These are phyloP conservation scores for Lasioglossum villosulum DNA, from an alignment of 2,888 invertebrate genomes.

Conservation along the genomic window DNA sequence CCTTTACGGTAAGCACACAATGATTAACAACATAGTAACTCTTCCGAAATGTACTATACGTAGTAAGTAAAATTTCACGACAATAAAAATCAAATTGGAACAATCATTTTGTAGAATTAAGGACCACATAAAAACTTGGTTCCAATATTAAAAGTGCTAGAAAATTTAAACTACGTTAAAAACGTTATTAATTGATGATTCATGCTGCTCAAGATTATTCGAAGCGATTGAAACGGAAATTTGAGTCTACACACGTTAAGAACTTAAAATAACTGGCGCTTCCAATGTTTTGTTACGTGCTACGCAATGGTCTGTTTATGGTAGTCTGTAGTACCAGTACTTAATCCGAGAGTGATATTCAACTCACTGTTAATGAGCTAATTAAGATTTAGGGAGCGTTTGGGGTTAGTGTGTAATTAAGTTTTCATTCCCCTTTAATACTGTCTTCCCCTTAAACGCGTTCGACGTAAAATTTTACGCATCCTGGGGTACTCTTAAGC, in stretches of 20 bases:
- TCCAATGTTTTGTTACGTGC: background rate
- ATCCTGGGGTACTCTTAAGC: background rate
- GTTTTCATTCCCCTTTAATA: constrained; percentile 10
- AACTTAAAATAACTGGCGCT: background rate
- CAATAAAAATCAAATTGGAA: no score
- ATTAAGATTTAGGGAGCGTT: constrained; percentile 14
- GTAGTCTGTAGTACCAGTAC: background rate
- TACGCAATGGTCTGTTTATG: background rate
- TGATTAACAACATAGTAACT: background rate
- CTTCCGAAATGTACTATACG: no score
- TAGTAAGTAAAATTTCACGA: no score
- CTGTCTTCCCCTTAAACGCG: background rate
- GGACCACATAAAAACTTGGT: background rate
- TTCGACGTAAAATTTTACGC: background rate
- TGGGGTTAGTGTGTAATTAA: constrained; percentile 1
- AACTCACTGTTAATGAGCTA: background rate
- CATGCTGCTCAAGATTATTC: background rate
- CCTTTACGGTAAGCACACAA: background rate
- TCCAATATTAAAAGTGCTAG: background rate
- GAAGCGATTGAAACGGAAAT: background rate
- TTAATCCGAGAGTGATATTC: constrained; percentile 1
- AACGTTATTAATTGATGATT: background rate
- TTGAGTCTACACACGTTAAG: background rate
- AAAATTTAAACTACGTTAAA: background rate
- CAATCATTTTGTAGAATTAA: no score